Base-by-base conservation (phyloP, 1,140 invertebrate species). In the Gyrodactylus salaris region DNA sequence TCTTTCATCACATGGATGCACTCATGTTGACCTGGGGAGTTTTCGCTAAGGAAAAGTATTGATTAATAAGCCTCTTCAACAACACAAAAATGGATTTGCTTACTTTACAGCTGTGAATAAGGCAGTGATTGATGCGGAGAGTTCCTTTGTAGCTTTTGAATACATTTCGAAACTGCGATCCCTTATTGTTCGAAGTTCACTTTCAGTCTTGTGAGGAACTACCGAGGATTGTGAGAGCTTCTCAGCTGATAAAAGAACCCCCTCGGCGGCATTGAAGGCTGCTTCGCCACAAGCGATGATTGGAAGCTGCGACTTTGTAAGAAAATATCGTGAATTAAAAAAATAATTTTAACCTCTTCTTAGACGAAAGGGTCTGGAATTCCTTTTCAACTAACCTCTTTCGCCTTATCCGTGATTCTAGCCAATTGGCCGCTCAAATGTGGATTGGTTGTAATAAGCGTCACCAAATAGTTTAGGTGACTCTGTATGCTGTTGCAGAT, bases 11-110 rank as follows among this genome's bases (percentile, higher is more conserved):
- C 24, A 20, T 22, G 24, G 20, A 25, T 20, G 26, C 70, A 71
- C 26, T 71, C 70, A 7, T 25, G 21, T 71, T 71, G 70, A 71
- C 70, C 70, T 1, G 70, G 70, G 23, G 70, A 23, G n/a, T 25
- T 71, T 1, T 71, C 70, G 20, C 70, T 71, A 25, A 71, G 26
- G 26, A 24, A 25, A 25, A 7, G 25, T 24, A 1, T 71, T 20
- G 26, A 24, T 25, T 25, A 71, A 1, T 25, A 25, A 25, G 1
- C 34, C 34, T 16, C 7, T 54, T n/a, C n/a, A 54, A 54, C 7
- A 54, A 54, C n/a, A 54, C 7, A 54, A 54, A 54, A 54, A 54
- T 54, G 7, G 7, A 54, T 54, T 54, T 16, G n/a, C 34, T 54
- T 54, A 54, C 34, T 54, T 54, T 7, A 54, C n/a, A 54, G 34